Conservation (phyloP, 2,888 invertebrate species). For the Troilus luridus region DNA sequence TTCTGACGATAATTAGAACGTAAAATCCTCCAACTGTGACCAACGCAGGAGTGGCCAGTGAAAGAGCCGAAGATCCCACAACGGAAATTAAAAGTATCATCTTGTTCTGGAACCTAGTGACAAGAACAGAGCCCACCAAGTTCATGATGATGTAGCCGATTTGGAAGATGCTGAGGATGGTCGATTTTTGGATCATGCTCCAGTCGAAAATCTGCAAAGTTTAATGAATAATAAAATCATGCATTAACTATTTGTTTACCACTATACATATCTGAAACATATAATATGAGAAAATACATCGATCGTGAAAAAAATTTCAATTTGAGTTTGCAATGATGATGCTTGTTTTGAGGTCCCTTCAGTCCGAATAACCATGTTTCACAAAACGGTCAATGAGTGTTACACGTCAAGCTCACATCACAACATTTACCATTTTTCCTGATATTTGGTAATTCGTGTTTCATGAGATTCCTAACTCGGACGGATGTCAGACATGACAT, state of each 20-base stretch:
- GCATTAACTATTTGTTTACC: not conserved
- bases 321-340: too few relatives aligned
- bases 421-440: too few relatives aligned
- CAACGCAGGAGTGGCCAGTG: constrained; percentile 62
- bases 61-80: constrained; percentile 60
- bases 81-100: constrained; percentile 68
- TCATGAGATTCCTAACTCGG: too few relatives aligned
- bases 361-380: too few relatives aligned
- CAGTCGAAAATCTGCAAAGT: constrained; percentile 69
- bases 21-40: constrained; percentile 72
- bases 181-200: constrained; percentile 73
- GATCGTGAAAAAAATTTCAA: too few relatives aligned
- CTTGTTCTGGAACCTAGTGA: constrained; percentile 73
- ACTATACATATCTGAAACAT: too few relatives aligned
- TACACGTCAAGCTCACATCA: too few relatives aligned
- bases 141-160: constrained; percentile 85
- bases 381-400: too few relatives aligned
- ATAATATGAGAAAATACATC: too few relatives aligned
- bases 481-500: too few relatives aligned
- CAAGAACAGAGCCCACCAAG: constrained; percentile 75
- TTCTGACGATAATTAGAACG: not conserved
- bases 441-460: too few relatives aligned
- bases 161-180: constrained; percentile 79
- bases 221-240: not conserved
- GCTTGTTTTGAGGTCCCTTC: too few relatives aligned